Evolutionary conservation across 2,888 invertebrate genomes (phyloP).

Genomic region (Dichetophora obliterata): DNA sequence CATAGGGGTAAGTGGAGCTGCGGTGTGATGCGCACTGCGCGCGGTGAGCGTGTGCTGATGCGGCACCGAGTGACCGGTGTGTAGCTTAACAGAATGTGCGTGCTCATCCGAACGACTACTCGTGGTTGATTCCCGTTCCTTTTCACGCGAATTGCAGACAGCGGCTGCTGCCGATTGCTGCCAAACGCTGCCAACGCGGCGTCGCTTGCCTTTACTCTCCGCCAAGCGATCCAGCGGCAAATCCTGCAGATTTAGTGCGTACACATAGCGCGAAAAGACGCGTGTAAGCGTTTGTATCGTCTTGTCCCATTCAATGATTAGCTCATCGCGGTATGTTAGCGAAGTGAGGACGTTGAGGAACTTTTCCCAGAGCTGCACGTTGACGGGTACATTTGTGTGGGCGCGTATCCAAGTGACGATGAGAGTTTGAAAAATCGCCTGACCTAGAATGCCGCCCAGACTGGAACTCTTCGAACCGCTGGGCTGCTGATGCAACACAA

Average conservation of each 20-base stretch:
- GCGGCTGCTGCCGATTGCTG: constrained; percentile 58
- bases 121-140: constrained; percentile 55
- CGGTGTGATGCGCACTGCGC: constrained; percentile 42
- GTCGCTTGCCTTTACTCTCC: constrained; percentile 82
- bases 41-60: background rate
- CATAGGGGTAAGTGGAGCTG: constrained; percentile 60
- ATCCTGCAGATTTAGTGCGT: constrained; percentile 92
- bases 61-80: constrained; percentile 47
- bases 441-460: constrained; percentile 83
- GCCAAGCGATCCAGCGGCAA: constrained; percentile 83
- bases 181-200: constrained; percentile 71
- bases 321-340: constrained; percentile 93
- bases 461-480: constrained; percentile 78
- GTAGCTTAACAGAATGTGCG: constrained; percentile 47
- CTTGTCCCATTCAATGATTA: constrained; percentile 97
- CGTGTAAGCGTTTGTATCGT: constrained; percentile 97
- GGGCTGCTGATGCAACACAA: constrained; percentile 82
- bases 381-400: constrained; percentile 92
- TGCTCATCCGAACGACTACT: constrained; percentile 63
- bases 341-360: constrained; percentile 89
- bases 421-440: constrained; percentile 90
- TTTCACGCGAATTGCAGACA: constrained; percentile 45
- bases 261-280: constrained; percentile 94
- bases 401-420: constrained; percentile 99
- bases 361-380: constrained; percentile 92